A percentile compares a stretch with the other conserved stretches of the same genome.
phyloP scores from a whole-genome alignment of 2,797 vertebrate genomes.

The Sorex maritimensis region DNA sequence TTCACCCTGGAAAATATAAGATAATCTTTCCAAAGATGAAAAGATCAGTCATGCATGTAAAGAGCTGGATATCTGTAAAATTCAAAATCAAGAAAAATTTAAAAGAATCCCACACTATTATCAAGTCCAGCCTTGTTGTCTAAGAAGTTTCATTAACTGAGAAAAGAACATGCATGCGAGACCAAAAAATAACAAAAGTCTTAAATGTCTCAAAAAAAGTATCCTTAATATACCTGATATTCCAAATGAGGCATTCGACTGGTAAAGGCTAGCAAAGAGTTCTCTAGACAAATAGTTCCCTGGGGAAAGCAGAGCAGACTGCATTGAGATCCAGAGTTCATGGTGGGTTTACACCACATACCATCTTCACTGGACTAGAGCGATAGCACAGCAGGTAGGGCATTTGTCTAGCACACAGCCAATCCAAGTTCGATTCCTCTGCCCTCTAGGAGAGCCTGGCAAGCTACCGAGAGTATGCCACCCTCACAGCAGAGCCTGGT shows the following conservation, averaged over 20 bases:
- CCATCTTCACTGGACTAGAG: too few species aligned
- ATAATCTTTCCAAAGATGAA: constrained; percentile 58
- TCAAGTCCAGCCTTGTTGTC: constrained; percentile 39
- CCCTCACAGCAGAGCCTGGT: too few species aligned
- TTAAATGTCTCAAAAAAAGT: constrained; percentile 26
- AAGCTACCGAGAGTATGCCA: too few species aligned
- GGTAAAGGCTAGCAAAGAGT: neutral
- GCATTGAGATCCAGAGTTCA: neutral
- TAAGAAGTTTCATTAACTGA: constrained; percentile 40
- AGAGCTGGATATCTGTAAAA: constrained; percentile 26
- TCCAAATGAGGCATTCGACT: neutral
- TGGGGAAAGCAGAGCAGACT: neutral
- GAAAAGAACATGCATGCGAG: constrained; percentile 1
- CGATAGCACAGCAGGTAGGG: too few species aligned
- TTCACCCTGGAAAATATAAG: constrained; percentile 36
- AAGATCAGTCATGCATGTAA: neutral
- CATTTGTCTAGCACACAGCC: too few species aligned
- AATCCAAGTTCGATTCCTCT: too few species aligned
- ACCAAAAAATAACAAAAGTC: neutral
- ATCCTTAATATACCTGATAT: neutral
- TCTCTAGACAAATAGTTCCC: neutral
- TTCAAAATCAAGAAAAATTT: neutral
- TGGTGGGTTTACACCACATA: neutral
- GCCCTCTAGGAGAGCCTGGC: too few species aligned
- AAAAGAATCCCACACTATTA: constrained; percentile 14